A percentile compares a stretch with the other conserved stretches of the same genome.
phyloP scores from a whole-genome alignment of 2,113 vertebrate species.

The Gopherus evgoodei region DNA sequence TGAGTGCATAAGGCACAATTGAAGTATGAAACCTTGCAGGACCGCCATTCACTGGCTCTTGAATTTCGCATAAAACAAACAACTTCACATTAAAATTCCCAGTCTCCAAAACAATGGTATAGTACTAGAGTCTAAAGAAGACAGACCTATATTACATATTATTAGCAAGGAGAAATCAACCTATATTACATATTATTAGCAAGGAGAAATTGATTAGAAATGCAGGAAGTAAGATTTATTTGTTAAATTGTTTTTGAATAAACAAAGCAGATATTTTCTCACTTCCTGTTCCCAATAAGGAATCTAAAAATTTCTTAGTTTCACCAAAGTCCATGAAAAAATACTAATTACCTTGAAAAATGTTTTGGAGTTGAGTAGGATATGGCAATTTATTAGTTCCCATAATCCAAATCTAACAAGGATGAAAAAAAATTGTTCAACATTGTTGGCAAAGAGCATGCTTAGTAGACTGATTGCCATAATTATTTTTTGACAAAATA shows the following conservation, averaged over 20 bases:
- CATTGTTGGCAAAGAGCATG: background rate
- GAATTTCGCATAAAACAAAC: background rate
- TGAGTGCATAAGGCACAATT: background rate
- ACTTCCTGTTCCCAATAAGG: background rate
- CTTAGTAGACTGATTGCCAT: background rate
- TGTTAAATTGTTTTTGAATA: background rate
- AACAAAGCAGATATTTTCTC: background rate
- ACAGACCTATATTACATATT: background rate
- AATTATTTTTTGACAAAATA: background rate
- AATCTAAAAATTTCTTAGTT: background rate
- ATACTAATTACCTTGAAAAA: background rate
- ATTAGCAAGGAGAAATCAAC: background rate
- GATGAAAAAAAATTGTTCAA: background rate
- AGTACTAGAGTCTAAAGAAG: background rate
- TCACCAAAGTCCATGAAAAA: background rate
- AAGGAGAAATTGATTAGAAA: background rate
- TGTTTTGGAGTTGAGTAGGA: background rate
- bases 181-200: background rate
- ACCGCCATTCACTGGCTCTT: background rate
- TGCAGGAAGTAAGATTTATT: no score
- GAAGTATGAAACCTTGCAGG: background rate
- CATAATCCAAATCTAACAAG: background rate
- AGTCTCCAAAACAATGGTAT: accelerated
- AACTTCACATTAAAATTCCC: background rate
- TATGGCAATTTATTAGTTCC: no score